These are phyloP conservation scores for Hydrolagus colliei DNA, from an alignment of 2,797 vertebrate species.

Conservation along the genomic window DNA sequence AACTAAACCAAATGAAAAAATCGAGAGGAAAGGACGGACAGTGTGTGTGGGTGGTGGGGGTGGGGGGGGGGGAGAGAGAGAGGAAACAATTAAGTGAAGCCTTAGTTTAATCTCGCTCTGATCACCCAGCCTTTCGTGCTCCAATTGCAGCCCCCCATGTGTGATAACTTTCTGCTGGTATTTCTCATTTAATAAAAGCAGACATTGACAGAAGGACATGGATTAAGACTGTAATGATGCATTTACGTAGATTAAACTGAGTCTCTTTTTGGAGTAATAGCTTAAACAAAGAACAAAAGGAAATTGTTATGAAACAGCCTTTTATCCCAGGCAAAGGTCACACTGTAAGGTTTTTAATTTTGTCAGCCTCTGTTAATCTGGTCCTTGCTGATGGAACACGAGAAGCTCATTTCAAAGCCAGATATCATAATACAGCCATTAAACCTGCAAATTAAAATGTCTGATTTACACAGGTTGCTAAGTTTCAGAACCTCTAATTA, in stretches of 20 bases:
- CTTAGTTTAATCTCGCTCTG: constrained; percentile 77
- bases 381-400: constrained; percentile 55
- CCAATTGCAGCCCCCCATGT: constrained; percentile 66
- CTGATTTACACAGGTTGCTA: constrained; percentile 70
- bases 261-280: constrained; percentile 73
- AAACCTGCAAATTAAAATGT: constrained; percentile 68
- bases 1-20: neutral
- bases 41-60: too few species aligned
- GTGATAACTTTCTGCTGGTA: constrained; percentile 68
- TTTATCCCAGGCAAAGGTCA: constrained; percentile 74
- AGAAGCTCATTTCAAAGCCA: constrained; percentile 52
- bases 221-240: constrained; percentile 80
- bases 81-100: constrained; percentile 57
- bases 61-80: constrained; percentile 52
- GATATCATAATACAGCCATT: constrained; percentile 68
- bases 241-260: constrained; percentile 84
- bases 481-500: constrained; percentile 69
- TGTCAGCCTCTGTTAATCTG: constrained; percentile 58
- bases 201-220: constrained; percentile 84
- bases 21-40: too few species aligned
- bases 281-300: constrained; percentile 78
- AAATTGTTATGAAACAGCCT: constrained; percentile 70
- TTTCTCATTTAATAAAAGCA: constrained; percentile 89
- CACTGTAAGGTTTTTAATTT: constrained; percentile 65
- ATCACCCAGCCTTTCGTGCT: constrained; percentile 66